phyloP scores from a whole-genome alignment of 2,113 vertebrate genomes.

The Callopanchax toddi region DNA sequence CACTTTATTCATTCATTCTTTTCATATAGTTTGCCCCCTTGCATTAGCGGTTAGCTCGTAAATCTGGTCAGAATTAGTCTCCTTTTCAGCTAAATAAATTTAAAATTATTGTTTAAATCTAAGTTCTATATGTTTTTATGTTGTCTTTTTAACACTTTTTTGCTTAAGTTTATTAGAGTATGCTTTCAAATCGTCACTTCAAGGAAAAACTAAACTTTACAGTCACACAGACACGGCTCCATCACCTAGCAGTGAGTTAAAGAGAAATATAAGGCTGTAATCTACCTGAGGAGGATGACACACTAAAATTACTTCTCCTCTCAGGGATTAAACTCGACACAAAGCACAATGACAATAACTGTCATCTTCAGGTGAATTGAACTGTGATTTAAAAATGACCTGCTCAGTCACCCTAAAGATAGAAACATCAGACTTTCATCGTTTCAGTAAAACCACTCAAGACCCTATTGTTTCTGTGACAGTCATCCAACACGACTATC shows the following conservation, averaged over 20 bases:
- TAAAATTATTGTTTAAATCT: no score
- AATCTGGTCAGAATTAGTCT: no score
- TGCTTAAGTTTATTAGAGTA: no score
- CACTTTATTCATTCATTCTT: no score
- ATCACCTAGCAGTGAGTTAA: not conserved
- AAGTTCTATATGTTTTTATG: no score
- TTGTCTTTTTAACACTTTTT: no score
- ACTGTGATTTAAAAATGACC: slow-evolving; percentile 54
- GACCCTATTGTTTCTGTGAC: slow-evolving; percentile 46
- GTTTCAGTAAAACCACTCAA: slow-evolving; percentile 29
- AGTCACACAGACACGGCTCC: no score
- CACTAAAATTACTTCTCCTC: slow-evolving; percentile 37
- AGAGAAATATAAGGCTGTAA: not conserved
- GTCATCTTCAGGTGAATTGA: slow-evolving; percentile 51
- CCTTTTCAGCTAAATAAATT: no score
- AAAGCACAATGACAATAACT: slow-evolving; percentile 43
- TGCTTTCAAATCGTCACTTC: no score
- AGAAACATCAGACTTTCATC: slow-evolving; percentile 22
- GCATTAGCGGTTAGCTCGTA: no score
- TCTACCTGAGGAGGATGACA: not conserved
- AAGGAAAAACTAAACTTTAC: no score
- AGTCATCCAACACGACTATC: slow-evolving; percentile 26
- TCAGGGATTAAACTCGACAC: slow-evolving; percentile 33
- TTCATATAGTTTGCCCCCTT: no score
- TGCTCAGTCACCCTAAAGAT: slow-evolving; percentile 17